Conservation (phyloP, 2,797 vertebrate species). For the Enteromius fasciolatus region DNA sequence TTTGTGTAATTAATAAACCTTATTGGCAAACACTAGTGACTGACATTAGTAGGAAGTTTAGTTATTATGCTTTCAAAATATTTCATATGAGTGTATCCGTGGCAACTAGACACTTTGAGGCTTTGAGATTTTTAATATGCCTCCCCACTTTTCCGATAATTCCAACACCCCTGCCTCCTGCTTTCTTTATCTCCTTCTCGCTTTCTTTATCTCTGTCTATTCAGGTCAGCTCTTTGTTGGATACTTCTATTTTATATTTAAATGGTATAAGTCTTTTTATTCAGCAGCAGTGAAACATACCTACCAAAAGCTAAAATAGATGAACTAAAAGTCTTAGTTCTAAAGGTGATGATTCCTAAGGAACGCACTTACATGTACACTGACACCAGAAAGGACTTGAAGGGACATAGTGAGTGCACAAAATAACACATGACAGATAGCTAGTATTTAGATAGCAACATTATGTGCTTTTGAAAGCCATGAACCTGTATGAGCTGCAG, state of each 20-base stretch:
- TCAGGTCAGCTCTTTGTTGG: slow-evolving; percentile 30
- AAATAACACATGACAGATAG: slow-evolving; percentile 52
- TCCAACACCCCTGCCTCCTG: slow-evolving; percentile 5
- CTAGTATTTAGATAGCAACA: slow-evolving; percentile 46
- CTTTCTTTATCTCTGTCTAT: slow-evolving; percentile 49
- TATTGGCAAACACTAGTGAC: background rate
- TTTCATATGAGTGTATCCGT: slow-evolving; percentile 7
- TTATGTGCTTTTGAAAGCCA: slow-evolving; percentile 33
- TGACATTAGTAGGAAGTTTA: slow-evolving; percentile 11
- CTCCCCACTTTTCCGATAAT: slow-evolving; percentile 5
- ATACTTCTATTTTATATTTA: slow-evolving; percentile 14
- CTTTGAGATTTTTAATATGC: slow-evolving; percentile 25
- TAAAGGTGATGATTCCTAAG: background rate
- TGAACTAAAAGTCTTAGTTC: background rate
- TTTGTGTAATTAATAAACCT: slow-evolving; percentile 12
- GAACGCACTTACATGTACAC: background rate
- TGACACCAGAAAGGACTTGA: background rate
- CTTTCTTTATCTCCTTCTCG: slow-evolving; percentile 20
- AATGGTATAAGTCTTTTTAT: background rate
- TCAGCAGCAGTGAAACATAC: background rate
- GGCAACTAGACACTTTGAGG: slow-evolving; percentile 4
- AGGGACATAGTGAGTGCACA: slow-evolving; percentile 42
- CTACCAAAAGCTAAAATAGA: background rate
- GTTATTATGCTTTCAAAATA: slow-evolving; percentile 8
- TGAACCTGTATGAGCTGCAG: slow-evolving; percentile 34